Base-by-base conservation (phyloP, 2,113 vertebrate species). In the Pollachius pollachius region DNA sequence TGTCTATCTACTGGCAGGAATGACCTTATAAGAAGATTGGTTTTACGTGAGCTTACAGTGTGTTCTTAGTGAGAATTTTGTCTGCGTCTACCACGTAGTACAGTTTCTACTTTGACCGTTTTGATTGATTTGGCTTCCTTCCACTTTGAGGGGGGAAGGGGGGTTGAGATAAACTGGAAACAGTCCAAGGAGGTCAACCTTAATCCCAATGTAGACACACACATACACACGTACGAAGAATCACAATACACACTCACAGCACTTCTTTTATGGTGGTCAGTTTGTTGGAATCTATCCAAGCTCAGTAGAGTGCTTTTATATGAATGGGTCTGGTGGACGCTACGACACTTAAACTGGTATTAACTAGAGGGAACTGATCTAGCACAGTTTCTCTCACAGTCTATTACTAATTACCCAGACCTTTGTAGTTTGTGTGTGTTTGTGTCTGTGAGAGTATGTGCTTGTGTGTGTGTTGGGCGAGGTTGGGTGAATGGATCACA, bases 331-430 rank as follows among this genome's bases (percentile, higher is more conserved):
- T 52, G 37, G 37, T 12, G 16, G 4, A 37, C 62, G 41, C 27
- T 8, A 48, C n/a, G 63, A 62, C 15, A 48, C 65, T 71, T 41
- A 48, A 59, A 65, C 64, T 66, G 37, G 27, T 57, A 54, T 17
- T 19, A 19, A 48, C 41, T 9, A 48, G 12, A 34, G 30, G 30
- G 30, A 34, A 34, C 30, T 34, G 30, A 34, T 34, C 30, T 34
- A 34, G 30, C 30, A 34, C 30, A 34, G 30, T 34, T 34, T 34
- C 30, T 34, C 30, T 34, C 30, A 11, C 41, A 13, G 41, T 48
- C 37, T 41, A 9, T 62, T 64, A 66, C 15, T 13, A 62, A 70
- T 48, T 25, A 3, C 54, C 25, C 18, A 30, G 56, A 30, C 12
- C 23, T 12, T 11, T 62, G 27, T 19, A 64, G 16, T 17, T 27